These are phyloP conservation scores for Diabrotica balteata DNA, from an alignment of 2,888 invertebrate species.

Conservation along the genomic window DNA sequence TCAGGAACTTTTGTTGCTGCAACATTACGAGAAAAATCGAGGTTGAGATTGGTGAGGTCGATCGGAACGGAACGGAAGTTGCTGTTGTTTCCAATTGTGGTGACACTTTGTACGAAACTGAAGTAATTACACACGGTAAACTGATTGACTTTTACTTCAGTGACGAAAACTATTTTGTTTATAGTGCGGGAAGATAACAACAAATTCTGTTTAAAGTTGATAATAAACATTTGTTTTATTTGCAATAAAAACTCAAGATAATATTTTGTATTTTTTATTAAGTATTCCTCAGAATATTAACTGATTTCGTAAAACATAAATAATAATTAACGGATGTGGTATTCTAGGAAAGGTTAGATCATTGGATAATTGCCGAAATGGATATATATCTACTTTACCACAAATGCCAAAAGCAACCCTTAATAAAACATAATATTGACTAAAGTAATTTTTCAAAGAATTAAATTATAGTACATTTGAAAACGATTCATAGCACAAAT, in stretches of 20 bases:
- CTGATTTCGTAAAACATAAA: no score
- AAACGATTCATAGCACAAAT: no score
- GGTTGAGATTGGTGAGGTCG: neutral
- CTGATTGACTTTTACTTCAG: slow-evolving; percentile 5
- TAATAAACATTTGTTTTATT: no score
- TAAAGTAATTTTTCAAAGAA: no score
- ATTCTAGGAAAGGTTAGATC: no score
- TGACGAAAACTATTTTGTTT: slow-evolving; percentile 9
- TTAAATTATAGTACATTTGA: no score
- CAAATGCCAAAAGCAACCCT: no score
- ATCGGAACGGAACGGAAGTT: neutral
- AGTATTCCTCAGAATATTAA: neutral
- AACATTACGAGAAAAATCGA: slow-evolving; percentile 41
- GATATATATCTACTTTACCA: no score
- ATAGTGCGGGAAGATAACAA: neutral
- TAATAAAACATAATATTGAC: no score
- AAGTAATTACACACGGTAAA: slow-evolving; percentile 5
- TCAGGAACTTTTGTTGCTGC: slow-evolving; percentile 87
- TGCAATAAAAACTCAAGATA: neutral
- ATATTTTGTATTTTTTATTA: neutral
- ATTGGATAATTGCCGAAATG: no score
- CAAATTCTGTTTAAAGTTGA: neutral
- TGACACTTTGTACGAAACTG: slow-evolving; percentile 5
- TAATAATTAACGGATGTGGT: no score
- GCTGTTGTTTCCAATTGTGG: slow-evolving; percentile 1